Evolutionary conservation across 2,797 vertebrate genomes (phyloP), one percentile per base, ranked within the genome.

Genomic region (Sebastes vulpes): DNA sequence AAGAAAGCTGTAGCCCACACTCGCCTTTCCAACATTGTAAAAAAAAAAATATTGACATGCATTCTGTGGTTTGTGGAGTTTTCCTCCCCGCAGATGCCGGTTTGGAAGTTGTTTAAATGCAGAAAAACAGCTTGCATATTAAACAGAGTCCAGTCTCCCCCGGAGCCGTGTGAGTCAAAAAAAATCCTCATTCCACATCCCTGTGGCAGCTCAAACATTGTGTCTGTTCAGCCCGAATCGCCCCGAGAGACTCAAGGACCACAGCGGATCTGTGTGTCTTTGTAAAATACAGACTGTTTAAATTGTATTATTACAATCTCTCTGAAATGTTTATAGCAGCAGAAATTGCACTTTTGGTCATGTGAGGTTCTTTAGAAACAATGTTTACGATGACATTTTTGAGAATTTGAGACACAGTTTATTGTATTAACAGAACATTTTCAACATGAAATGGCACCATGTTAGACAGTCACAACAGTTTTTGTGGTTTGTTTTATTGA

Each of bases 21-120:
- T 82, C 4, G 32, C 6, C 65, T 78, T 61, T 84, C 71, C 64
- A 83, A 57, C 69, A 6, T 28, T 70, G 59, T 57, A 66, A 50
- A 72, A 80, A 46, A 42, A 46, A 46, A 18, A n/a, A 48, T 79
- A 75, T 81, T 69, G 82, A 89, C 82, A 85, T 75, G 65, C 46
- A 82, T 67, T 63, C 76, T 91, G 85, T 75, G 80, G 83, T 84
- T 73, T 81, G 60, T 73, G 63, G 72, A 74, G 69, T 64, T 83
- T 77, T 88, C 75, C 76, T 91, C 28, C 56, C 52, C 21, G 9
- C 65, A 75, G 73, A 84, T 85, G 72, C 50, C 73, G 72, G 86
- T 85, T 90, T 75, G 65, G 81, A 81, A 72, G 71, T 81, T 77
- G 75, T 89, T 88, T 80, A 83, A 92, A 87, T 82, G 69, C 85